Percentiles rank a stretch among this genome's conserved stretches.
These are phyloP conservation scores for Irena cyanogastra DNA, from an alignment of 2,113 vertebrate species.

Conservation along the genomic window DNA sequence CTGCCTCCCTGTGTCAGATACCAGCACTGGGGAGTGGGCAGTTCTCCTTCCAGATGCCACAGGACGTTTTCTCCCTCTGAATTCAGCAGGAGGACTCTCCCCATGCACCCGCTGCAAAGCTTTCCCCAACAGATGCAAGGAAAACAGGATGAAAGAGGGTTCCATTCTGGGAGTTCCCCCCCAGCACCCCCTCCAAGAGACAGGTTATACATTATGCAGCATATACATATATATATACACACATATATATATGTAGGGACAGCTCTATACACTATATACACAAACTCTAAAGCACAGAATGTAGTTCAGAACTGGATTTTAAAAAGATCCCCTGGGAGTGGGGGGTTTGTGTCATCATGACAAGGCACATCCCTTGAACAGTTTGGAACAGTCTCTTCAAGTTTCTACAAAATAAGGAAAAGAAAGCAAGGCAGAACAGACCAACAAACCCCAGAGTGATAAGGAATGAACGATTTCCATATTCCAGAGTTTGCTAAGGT, in stretches of 20 bases:
- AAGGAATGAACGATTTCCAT: constrained; percentile 3
- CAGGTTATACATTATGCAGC: neutral
- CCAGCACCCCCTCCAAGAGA: neutral
- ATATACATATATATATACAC: neutral
- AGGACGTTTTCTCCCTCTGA: neutral
- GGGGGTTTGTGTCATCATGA: neutral
- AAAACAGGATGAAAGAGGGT: neutral
- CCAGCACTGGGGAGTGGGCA: neutral
- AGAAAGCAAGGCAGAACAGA: neutral
- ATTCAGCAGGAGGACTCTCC: neutral
- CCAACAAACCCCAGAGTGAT: neutral
- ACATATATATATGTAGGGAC: neutral
- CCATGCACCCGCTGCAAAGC: neutral
- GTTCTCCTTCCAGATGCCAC: neutral
- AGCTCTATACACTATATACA: neutral
- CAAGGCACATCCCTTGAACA: neutral
- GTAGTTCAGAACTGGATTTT: neutral
- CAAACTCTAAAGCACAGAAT: constrained; percentile 50
- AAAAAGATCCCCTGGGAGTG: neutral
- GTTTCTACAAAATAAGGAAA: constrained; percentile 44
- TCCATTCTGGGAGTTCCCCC: neutral
- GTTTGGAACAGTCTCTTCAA: neutral
- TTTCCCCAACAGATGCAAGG: neutral
- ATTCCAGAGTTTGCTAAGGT: constrained; percentile 51
- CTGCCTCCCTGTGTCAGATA: neutral